Conservation (phyloP, 2,888 invertebrate genomes). For the Cerastis leucographa region DNA sequence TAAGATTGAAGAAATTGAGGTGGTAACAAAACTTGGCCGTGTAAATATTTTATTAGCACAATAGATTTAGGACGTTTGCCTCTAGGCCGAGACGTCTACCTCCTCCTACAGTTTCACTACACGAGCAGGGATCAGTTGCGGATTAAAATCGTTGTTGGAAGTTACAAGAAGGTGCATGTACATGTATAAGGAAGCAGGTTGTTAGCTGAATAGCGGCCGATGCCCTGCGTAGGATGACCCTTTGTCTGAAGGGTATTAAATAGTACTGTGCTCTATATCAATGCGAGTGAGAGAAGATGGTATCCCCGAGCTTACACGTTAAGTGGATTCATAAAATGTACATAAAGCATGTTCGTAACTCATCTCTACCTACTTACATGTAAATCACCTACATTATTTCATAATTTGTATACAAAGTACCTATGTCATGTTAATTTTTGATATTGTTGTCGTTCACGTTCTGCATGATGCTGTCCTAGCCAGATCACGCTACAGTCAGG, state of each 20-base stretch:
- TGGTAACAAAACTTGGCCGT: background rate
- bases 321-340: constrained; percentile 13
- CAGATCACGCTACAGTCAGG: constrained; percentile 8
- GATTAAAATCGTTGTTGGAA: constrained; percentile 39
- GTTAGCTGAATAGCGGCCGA: constrained; percentile 79
- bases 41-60: constrained; percentile 3
- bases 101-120: constrained; percentile 36
- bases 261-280: constrained; percentile 59
- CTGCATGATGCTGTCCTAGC: background rate
- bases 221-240: constrained; percentile 85
- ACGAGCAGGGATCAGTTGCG: constrained; percentile 32
- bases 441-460: constrained; percentile 13
- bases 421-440: constrained; percentile 1
- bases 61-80: constrained; percentile 7
- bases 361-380: constrained; percentile 19
- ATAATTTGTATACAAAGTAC: constrained; percentile 18
- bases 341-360: constrained; percentile 10
- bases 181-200: constrained; percentile 74
- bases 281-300: constrained; percentile 16
- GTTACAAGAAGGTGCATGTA: constrained; percentile 65
- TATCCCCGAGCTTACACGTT: background rate
- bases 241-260: constrained; percentile 75
- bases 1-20: background rate
- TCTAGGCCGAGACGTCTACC: constrained; percentile 7
- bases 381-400: constrained; percentile 12